Conservation (phyloP, 2,113 vertebrate species). For the Charina bottae region DNA sequence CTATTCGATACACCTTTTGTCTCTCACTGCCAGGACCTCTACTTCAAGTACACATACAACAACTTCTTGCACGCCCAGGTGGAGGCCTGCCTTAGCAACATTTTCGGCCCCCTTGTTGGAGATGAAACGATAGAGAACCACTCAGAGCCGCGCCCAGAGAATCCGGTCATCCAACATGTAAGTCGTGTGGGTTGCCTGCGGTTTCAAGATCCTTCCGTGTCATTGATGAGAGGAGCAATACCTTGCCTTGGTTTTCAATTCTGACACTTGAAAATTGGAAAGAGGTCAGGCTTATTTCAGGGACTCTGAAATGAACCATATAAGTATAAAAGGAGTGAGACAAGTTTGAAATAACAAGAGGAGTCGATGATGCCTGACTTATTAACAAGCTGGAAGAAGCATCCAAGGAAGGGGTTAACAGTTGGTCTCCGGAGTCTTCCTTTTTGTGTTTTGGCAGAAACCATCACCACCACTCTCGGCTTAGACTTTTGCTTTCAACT, state of each 20-base stretch:
- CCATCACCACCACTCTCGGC: too few species aligned
- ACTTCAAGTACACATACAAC: constrained; percentile 75
- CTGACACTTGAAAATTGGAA: neutral
- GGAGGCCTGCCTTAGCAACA: constrained; percentile 67
- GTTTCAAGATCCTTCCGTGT: neutral
- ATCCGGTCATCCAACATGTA: constrained; percentile 68
- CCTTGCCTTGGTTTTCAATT: neutral
- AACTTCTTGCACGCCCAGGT: constrained; percentile 76
- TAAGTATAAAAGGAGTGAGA: neutral
- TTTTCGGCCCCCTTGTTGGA: constrained; percentile 52
- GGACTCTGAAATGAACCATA: neutral
- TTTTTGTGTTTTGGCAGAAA: neutral
- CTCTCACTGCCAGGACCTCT: constrained; percentile 68
- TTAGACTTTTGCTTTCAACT: neutral
- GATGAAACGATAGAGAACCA: constrained; percentile 23
- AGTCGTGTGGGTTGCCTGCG: constrained; percentile 18
- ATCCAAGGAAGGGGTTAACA: neutral
- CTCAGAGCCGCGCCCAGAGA: constrained; percentile 18
- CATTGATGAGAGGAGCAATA: neutral
- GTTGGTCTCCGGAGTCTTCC: neutral
- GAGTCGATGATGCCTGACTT: neutral
- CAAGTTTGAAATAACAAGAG: too few species aligned
- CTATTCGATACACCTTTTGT: neutral
- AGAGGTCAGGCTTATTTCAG: neutral
- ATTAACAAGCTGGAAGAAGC: neutral